Base-by-base conservation (phyloP, 1,140 invertebrate genomes). In the Drosophila kikkawai region DNA sequence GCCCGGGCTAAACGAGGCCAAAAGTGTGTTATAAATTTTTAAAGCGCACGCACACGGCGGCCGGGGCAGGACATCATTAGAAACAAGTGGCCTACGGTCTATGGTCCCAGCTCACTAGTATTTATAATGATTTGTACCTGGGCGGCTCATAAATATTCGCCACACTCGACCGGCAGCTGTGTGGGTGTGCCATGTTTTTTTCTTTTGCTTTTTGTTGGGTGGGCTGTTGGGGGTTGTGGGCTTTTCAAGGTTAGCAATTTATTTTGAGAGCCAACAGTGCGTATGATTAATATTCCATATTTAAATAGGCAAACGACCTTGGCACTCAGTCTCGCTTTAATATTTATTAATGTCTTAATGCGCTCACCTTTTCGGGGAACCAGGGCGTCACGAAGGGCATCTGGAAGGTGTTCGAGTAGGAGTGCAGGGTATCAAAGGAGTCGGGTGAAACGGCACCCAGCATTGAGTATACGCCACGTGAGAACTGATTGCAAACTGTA, bases 371-470 rank as follows among this genome's bases (percentile, higher is more conserved):
- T 93, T 98, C 97, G 0, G 97, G 97, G 93, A 98, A 98, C 96
- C 97, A 98, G 11, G 97, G 97, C 34, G 97, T 98, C 41, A 99
- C 95, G 92, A 99, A 98, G 26, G 98, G 98, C 96, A 99, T 97
- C 93, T 98, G 97, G 93, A 99, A 99, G 7, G 98, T 98, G 93
- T 99, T 98, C 82, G 97, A 97, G 93, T 98, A 99, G 1, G 97
- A 98, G 91, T 99, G 97, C 44, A 99, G 95, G 17, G 98, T 99
- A 93, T 98, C 97, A 93, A 99, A 98, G 7, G 98, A 98, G 82
- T 98, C 97, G 7, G 97, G 96, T 75, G 97, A 97, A 11, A 98
- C 97, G 6, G 97, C 96, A 1, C 97, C 98, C 82, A 99, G 93
- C 95, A 99, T 97, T 5, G 97, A 96, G 90, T 96, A 97, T 55